phyloP scores from a whole-genome alignment of 2,888 invertebrate genomes.

The Pachymerium ferrugineum region DNA sequence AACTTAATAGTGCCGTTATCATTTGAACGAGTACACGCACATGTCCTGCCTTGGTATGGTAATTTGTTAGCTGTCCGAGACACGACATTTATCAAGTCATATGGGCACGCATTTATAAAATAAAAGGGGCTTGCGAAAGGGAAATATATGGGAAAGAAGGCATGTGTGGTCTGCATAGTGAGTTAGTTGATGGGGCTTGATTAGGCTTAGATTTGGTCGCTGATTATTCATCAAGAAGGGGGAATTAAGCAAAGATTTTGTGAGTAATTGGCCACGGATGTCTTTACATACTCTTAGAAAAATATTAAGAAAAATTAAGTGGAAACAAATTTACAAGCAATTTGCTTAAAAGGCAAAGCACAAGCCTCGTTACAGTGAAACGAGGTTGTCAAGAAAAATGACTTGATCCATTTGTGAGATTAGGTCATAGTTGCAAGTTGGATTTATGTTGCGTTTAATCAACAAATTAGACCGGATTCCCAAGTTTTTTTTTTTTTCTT shows the following conservation, averaged over 20 bases:
- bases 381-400: constrained; percentile 20
- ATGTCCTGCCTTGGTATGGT: constrained; percentile 4
- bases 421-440: constrained; percentile 18
- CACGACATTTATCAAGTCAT: constrained; percentile 18
- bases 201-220: constrained; percentile 23
- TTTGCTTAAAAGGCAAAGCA: constrained; percentile 19
- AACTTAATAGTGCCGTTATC: constrained; percentile 15
- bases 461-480: not conserved
- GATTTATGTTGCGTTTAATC: constrained; percentile 9
- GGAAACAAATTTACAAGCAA: constrained; percentile 27
- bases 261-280: constrained; percentile 24
- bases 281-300: not conserved
- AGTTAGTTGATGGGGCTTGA: constrained; percentile 27
- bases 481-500: no score
- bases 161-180: constrained; percentile 8
- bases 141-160: constrained; percentile 22
- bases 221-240: constrained; percentile 11
- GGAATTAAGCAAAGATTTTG: constrained; percentile 7
- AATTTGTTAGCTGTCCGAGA: constrained; percentile 14
- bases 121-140: constrained; percentile 16
- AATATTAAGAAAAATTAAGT: constrained; percentile 27
- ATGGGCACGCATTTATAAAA: not conserved
- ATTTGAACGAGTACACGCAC: constrained; percentile 9
- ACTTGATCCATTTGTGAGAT: constrained; percentile 27
- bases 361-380: not conserved